Conservation (phyloP, 2,797 vertebrate genomes). For the Macropodus opercularis region DNA sequence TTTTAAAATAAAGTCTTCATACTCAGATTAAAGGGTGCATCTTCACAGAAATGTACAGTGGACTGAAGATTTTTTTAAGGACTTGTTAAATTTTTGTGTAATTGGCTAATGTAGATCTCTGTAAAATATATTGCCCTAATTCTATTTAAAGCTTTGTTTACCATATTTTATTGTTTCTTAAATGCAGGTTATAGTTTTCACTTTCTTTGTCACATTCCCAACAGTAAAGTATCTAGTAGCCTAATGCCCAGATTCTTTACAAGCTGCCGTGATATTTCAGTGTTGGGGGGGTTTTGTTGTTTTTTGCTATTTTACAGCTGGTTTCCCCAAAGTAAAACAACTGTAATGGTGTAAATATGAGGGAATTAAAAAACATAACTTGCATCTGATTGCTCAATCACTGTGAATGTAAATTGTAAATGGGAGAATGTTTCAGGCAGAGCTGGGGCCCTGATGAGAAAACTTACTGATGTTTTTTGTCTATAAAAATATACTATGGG, state of each 20-base stretch:
- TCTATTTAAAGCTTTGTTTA: slow-evolving; percentile 6
- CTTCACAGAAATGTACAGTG: slow-evolving; percentile 18
- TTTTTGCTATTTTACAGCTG: not conserved
- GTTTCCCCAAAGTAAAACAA: not conserved
- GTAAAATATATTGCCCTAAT: slow-evolving; percentile 14
- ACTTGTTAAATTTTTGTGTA: slow-evolving; percentile 16
- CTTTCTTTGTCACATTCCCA: not conserved
- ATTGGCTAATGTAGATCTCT: not conserved
- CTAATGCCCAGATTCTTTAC: not conserved
- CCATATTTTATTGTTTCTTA: not conserved
- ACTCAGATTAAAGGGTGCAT: slow-evolving; percentile 5
- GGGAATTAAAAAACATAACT: not conserved
- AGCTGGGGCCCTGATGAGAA: not conserved
- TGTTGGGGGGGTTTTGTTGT: no score
- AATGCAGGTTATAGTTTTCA: not conserved
- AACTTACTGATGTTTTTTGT: not conserved
- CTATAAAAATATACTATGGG: not conserved
- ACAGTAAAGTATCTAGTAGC: not conserved
- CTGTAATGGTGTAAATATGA: not conserved
- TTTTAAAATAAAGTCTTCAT: not conserved
- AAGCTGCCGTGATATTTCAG: not conserved
- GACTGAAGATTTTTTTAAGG: slow-evolving; percentile 6
- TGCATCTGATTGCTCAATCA: not conserved
- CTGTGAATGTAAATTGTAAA: slow-evolving; percentile 1
- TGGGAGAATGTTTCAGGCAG: not conserved